A percentile compares a stretch with the other conserved stretches of the same genome.
Conservation (phyloP, 2,797 vertebrate genomes). For the Graptemys geographica region DNA sequence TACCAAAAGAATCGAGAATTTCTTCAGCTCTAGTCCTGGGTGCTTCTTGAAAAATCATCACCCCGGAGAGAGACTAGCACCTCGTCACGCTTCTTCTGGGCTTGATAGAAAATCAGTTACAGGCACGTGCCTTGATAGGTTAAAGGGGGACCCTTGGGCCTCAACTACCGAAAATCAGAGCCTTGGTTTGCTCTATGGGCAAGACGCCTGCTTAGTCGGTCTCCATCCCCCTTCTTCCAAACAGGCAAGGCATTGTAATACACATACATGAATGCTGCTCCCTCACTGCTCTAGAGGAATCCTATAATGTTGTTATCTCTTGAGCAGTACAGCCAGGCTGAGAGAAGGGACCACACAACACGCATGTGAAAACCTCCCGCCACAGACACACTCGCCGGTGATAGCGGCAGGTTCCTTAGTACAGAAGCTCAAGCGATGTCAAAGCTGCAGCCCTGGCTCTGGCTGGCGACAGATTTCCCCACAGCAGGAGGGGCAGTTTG, state of each 20-base stretch:
- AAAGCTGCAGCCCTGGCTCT: not conserved
- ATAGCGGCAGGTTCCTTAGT: not conserved
- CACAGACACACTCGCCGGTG: not conserved
- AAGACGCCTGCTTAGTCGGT: not conserved
- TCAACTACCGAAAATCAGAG: not conserved
- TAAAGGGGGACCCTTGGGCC: not conserved
- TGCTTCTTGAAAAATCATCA: not conserved
- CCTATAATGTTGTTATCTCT: not conserved
- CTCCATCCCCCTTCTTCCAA: not conserved
- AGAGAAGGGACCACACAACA: not conserved
- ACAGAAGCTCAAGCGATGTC: not conserved
- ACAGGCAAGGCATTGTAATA: not conserved
- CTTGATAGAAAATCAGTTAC: not conserved
- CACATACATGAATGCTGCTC: not conserved
- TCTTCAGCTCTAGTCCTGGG: not conserved
- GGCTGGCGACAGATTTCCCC: not conserved
- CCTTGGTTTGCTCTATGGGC: not conserved
- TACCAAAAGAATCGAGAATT: not conserved
- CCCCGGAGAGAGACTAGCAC: not conserved
- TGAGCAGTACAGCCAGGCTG: rapidly evolving
- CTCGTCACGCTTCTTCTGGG: not conserved
- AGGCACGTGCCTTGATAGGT: not conserved
- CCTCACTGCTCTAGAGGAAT: rapidly evolving
- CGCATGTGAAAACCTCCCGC: not conserved
- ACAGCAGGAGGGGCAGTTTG: rapidly evolving